Evolutionary conservation across 30 jellyfish, hydroid and myxozoan genomes (phyloP).

Genomic region (Chironex yamaguchii): DNA sequence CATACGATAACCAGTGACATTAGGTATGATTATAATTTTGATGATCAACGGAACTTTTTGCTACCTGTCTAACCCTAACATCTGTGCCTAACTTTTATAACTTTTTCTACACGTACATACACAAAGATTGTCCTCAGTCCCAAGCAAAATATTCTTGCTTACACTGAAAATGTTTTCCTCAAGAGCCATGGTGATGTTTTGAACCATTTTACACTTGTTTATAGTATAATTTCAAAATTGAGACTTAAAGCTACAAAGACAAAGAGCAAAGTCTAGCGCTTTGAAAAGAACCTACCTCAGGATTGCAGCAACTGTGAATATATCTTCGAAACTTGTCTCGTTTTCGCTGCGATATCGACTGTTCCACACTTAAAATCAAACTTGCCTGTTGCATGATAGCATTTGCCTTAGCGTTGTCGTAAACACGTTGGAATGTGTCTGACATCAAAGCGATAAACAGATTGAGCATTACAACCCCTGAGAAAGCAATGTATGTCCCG

Average conservation of each 20-base stretch:
- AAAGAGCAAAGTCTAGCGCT: no score
- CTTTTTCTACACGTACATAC: no score
- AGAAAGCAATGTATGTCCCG: conserved; percentile 82
- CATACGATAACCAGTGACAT: no score
- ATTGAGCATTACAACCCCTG: conserved; percentile 87
- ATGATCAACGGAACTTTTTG: no score
- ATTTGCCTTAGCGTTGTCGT: conserved; percentile 96
- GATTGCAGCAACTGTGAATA: conserved; percentile 77
- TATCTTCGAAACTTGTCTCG: conserved; percentile 59
- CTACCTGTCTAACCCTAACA: no score
- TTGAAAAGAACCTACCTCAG: conserved; percentile 77
- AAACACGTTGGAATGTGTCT: conserved; percentile 95
- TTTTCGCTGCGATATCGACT: conserved; percentile 29
- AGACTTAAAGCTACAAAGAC: background rate
- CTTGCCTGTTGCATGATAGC: conserved; percentile 93
- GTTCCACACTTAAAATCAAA: conserved; percentile 74
- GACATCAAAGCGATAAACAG: conserved; percentile 95
- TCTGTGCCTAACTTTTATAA: no score
- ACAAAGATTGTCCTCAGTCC: no score
- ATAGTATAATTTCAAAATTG: background rate
- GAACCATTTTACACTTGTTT: background rate
- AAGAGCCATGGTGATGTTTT: no score
- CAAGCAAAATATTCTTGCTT: no score
- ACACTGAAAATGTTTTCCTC: no score
- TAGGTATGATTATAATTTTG: no score